phyloP scores from a whole-genome alignment of 2,888 invertebrate genomes.

The Erebia ligea region DNA sequence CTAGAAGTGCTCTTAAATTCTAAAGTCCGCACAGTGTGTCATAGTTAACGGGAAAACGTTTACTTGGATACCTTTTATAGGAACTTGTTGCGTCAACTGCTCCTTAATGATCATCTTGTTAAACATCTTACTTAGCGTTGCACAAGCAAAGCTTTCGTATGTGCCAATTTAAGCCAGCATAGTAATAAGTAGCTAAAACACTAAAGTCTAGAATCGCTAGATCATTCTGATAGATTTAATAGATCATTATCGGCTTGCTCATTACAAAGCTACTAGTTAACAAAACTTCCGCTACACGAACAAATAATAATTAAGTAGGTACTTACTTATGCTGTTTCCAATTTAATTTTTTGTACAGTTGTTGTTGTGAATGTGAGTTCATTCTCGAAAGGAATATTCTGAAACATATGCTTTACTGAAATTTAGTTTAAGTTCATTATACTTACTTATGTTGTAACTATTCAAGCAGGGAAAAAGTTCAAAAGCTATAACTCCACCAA shows the following conservation, averaged over 20 bases:
- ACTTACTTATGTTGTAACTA: background rate
- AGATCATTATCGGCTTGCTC: background rate
- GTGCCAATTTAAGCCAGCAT: slow-evolving; percentile 38
- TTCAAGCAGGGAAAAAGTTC: background rate
- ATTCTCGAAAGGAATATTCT: background rate
- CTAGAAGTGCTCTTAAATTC: slow-evolving; percentile 7
- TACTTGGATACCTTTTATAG: slow-evolving; percentile 59
- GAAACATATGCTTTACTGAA: background rate
- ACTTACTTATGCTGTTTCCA: background rate
- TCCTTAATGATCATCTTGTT: slow-evolving; percentile 46
- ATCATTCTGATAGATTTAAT: slow-evolving; percentile 21
- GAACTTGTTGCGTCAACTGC: slow-evolving; percentile 53
- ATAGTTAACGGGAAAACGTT: slow-evolving; percentile 62
- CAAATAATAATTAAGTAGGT: background rate
- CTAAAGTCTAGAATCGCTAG: background rate
- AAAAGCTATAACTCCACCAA: background rate
- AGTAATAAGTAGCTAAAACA: slow-evolving; percentile 24
- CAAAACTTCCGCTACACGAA: slow-evolving; percentile 14
- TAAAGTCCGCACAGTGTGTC: slow-evolving; percentile 45
- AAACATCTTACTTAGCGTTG: slow-evolving; percentile 47
- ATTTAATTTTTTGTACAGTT: background rate
- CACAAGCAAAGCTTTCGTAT: slow-evolving; percentile 45
- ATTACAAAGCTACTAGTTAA: slow-evolving; percentile 1
- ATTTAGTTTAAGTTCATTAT: background rate
- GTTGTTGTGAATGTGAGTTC: too few species aligned